Evolutionary conservation across 2,113 vertebrate genomes (phyloP).

Genomic region (Oryzias javanicus): DNA sequence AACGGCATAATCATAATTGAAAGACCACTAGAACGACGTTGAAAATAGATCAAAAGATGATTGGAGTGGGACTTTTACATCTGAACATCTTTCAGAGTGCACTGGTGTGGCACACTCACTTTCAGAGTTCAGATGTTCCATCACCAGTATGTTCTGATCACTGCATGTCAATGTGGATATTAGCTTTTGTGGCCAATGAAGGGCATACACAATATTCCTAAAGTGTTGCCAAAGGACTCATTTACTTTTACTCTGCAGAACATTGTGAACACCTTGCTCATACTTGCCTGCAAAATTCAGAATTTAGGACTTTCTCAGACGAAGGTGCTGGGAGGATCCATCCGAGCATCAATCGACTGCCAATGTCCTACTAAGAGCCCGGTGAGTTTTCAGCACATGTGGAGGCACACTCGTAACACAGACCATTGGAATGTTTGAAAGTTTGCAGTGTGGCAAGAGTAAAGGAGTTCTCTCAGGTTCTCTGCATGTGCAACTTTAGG

Average conservation of each 20-base stretch:
- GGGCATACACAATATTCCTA: neutral
- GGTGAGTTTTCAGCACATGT: conserved; percentile 21
- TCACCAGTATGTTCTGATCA: neutral
- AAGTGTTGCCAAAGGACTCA: neutral
- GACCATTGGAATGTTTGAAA: neutral
- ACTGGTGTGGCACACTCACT: too few relatives aligned
- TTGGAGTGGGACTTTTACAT: too few relatives aligned
- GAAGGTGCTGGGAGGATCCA: rapidly evolving
- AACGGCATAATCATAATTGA: too few relatives aligned
- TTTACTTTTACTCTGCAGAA: conserved; percentile 29
- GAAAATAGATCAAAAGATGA: too few relatives aligned
- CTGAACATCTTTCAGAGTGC: too few relatives aligned
- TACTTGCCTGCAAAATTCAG: conserved; percentile 48
- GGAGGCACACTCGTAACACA: neutral
- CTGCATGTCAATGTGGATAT: neutral
- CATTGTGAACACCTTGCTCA: conserved; percentile 18
- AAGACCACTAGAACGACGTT: too few relatives aligned
- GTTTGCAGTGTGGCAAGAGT: neutral
- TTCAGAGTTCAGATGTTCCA: neutral
- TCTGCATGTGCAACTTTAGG: neutral
- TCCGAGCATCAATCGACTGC: conserved; percentile 23
- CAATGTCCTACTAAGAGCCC: conserved; percentile 3
- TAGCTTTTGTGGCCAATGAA: neutral
- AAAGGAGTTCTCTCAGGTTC: conserved; percentile 3
- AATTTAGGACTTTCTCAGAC: neutral